A percentile compares a stretch with the other conserved stretches of the same genome.
Evolutionary conservation across 2,113 vertebrate genomes (phyloP).

Genomic region (Gallinago undulata): DNA sequence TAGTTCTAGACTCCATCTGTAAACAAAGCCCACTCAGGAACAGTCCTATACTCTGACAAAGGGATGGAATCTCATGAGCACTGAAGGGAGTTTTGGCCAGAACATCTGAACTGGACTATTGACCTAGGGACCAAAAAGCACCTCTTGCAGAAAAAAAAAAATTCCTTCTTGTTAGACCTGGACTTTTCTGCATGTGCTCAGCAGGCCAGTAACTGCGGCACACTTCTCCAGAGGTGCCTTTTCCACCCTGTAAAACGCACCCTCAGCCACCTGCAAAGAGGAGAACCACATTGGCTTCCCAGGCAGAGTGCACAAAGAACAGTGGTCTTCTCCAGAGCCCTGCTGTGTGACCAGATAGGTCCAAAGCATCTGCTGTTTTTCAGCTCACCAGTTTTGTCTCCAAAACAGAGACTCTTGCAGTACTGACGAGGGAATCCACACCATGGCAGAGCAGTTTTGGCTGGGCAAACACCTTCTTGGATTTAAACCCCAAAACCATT

Average conservation of each 20-base stretch:
- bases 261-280: neutral
- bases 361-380: neutral
- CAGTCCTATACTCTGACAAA: neutral
- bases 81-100: neutral
- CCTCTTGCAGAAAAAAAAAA: neutral
- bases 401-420: no score
- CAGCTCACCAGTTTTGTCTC: neutral
- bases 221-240: neutral
- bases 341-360: neutral
- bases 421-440: neutral
- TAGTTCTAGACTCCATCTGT: neutral
- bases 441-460: neutral
- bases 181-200: neutral
- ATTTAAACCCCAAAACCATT: neutral
- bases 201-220: neutral
- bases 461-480: neutral
- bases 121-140: neutral
- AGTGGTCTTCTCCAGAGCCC: neutral
- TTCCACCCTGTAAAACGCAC: neutral
- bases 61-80: neutral
- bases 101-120: neutral
- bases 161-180: neutral
- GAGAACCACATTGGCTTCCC: neutral
- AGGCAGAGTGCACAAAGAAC: accelerated
- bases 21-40: neutral